phyloP scores from a whole-genome alignment of 2,797 vertebrate genomes.

The Poeciliopsis infans region DNA sequence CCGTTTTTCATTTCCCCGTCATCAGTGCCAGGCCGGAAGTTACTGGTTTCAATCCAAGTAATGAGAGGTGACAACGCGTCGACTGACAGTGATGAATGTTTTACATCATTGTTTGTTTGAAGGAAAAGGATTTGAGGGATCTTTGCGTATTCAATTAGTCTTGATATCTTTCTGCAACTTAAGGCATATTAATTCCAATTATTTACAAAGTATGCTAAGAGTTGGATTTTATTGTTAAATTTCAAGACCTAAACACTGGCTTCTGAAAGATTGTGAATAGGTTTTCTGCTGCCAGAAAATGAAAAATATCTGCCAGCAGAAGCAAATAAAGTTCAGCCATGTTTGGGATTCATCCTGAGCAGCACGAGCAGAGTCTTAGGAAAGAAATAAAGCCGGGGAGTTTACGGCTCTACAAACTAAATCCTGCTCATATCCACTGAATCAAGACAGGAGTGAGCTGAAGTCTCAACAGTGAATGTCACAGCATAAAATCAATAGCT shows the following conservation, averaged over 20 bases:
- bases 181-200: not conserved
- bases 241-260: not conserved
- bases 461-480: not conserved
- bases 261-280: not conserved
- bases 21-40: constrained; percentile 42
- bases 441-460: constrained; percentile 12
- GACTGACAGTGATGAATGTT: not conserved
- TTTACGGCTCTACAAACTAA: constrained; percentile 14
- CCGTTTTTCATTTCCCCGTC: constrained; percentile 46
- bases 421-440: constrained; percentile 8
- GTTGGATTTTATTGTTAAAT: not conserved
- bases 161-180: constrained; percentile 8
- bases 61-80: constrained; percentile 40
- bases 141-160: constrained; percentile 24
- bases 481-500: constrained; percentile 14
- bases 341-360: constrained; percentile 11
- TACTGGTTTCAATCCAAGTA: constrained; percentile 39
- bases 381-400: constrained; percentile 10
- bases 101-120: constrained; percentile 16
- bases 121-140: constrained; percentile 26
- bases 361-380: not conserved
- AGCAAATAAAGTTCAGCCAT: not conserved
- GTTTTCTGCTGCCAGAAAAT: constrained; percentile 2
- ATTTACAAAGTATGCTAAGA: not conserved
- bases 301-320: not conserved